Evolutionary conservation across 2,113 vertebrate species (phyloP).

Genomic region (Calidris pygmaea): DNA sequence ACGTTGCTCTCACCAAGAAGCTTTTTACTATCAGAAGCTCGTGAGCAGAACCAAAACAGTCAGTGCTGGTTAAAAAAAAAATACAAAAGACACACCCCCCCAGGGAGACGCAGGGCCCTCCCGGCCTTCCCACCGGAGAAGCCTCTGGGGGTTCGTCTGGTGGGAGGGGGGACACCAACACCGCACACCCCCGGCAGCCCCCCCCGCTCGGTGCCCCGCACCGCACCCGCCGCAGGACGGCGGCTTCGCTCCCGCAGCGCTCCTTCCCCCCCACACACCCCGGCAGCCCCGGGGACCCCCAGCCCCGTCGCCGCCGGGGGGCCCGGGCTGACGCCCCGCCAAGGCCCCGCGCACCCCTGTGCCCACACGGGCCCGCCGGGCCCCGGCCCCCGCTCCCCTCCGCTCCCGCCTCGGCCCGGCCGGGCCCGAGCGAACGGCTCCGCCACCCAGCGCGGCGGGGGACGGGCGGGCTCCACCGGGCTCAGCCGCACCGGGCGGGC

Average conservation of each 20-base stretch:
- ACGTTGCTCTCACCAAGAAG: neutral
- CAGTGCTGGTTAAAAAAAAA: neutral
- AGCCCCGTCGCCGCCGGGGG: no score
- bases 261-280: no score
- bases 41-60: neutral
- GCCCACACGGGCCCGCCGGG: neutral
- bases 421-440: no score
- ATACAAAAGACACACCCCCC: rapidly evolving
- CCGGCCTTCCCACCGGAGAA: no score
- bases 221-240: neutral
- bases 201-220: neutral
- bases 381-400: neutral
- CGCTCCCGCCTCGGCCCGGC: neutral
- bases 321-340: no score
- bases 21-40: neutral
- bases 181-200: neutral
- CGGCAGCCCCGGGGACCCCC: neutral
- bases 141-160: no score
- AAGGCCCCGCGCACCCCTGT: neutral
- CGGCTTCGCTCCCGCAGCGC: neutral
- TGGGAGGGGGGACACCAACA: no score
- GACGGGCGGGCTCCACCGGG: no score
- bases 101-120: no score
- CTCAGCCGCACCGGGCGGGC: no score
- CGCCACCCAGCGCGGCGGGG: no score